Conservation (phyloP, 2,797 vertebrate genomes). For the Eulemur rubriventer region DNA sequence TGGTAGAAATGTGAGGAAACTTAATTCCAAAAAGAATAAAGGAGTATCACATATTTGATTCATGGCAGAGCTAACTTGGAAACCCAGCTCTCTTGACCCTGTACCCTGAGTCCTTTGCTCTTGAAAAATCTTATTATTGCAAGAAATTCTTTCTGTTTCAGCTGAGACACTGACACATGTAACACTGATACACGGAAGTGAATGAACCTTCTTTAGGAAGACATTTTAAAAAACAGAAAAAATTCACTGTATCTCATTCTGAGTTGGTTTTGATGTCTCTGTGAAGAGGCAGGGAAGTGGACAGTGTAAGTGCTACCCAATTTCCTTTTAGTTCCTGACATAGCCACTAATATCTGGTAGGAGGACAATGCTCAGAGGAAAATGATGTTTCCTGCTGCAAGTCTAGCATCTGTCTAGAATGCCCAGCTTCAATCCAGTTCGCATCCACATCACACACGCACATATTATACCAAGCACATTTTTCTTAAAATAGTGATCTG, state of each 20-base stretch:
- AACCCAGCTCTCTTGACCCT: background rate
- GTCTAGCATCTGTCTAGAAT: background rate
- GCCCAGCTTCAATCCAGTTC: background rate
- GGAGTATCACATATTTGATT: background rate
- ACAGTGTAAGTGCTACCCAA: background rate
- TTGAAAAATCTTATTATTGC: background rate
- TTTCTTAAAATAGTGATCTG: background rate
- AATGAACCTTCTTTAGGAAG: background rate
- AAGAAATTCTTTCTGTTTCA: background rate
- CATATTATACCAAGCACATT: background rate
- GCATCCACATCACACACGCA: background rate
- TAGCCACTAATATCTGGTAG: background rate
- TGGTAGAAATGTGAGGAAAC: background rate
- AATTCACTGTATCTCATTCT: background rate
- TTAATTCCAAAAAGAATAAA: background rate
- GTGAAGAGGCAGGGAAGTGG: background rate
- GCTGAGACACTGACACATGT: background rate
- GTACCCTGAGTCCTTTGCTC: background rate
- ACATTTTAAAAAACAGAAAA: background rate
- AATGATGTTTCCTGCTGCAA: background rate
- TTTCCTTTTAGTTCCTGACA: background rate
- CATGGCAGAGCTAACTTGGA: background rate
- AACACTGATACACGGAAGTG: background rate
- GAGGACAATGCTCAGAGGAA: background rate
- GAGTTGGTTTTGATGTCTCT: background rate